These are phyloP conservation scores for Petaurus breviceps DNA, from an alignment of 2,113 vertebrate genomes.

Conservation along the genomic window DNA sequence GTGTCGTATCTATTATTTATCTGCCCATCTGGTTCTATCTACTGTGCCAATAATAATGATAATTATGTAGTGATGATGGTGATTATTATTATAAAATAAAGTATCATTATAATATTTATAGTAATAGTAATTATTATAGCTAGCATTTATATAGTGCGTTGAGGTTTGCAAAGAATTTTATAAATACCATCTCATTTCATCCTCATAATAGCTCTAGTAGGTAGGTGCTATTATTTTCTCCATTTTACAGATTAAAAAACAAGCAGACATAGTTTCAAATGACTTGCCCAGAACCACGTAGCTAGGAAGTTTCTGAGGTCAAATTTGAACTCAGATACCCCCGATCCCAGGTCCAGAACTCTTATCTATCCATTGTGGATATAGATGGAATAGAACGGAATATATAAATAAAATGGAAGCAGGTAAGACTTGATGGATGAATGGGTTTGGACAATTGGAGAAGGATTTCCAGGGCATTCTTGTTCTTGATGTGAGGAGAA, in stretches of 20 bases:
- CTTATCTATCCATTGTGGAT: not conserved
- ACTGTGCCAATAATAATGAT: not conserved
- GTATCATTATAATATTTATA: too few relatives aligned
- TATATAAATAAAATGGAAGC: not conserved
- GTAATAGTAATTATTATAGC: not conserved
- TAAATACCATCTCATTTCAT: not conserved
- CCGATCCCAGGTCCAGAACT: not conserved
- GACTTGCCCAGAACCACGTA: not conserved
- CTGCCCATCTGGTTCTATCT: too few relatives aligned
- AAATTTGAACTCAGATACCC: not conserved
- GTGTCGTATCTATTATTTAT: too few relatives aligned
- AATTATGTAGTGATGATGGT: not conserved
- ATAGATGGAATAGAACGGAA: not conserved
- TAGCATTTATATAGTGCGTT: not conserved
- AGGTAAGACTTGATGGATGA: not conserved
- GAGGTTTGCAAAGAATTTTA: not conserved
- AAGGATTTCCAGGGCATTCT: not conserved
- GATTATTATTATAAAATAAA: not conserved
- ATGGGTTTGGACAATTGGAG: not conserved
- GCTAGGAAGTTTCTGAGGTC: not conserved
- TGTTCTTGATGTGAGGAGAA: not conserved
- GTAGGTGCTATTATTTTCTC: not conserved
- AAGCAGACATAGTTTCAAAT: not conserved
- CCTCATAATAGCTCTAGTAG: not conserved
- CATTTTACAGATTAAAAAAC: not conserved